Evolutionary conservation across 2,797 vertebrate species (phyloP).

Genomic region (Manis pentadactyla): DNA sequence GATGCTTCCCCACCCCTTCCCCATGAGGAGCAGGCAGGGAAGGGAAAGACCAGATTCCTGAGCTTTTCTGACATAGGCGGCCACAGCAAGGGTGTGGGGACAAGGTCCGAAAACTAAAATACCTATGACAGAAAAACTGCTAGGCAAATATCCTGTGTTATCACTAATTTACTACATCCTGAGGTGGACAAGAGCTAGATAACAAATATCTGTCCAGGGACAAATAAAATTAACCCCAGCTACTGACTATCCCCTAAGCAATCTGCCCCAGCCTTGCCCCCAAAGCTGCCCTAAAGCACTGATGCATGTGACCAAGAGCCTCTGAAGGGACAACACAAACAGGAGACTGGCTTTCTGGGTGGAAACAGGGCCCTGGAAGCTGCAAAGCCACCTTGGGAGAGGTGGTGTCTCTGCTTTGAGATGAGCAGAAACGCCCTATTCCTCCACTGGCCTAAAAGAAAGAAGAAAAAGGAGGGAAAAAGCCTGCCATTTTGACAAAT

Average conservation of each 20-base stretch:
- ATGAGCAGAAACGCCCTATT: background rate
- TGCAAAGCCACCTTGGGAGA: fast-evolving
- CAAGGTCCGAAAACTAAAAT: background rate
- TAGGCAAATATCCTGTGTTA: background rate
- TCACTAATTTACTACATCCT: background rate
- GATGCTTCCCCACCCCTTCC: too few relatives aligned
- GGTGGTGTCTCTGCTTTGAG: background rate
- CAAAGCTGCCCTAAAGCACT: background rate
- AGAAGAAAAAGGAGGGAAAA: background rate
- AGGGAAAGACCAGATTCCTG: fast-evolving
- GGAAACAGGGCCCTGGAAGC: background rate
- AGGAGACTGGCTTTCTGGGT: background rate
- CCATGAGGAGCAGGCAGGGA: too few relatives aligned
- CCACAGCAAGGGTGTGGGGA: background rate
- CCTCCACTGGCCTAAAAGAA: background rate
- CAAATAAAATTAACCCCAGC: background rate
- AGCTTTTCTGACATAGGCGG: background rate
- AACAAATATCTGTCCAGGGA: background rate
- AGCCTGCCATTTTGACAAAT: background rate
- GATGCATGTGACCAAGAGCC: background rate
- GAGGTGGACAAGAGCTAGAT: background rate
- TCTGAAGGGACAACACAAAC: fast-evolving
- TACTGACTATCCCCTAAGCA: background rate
- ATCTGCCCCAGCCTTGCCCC: background rate
- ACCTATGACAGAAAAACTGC: background rate